phyloP scores from a whole-genome alignment of 2,113 vertebrate species.

The Ptyas mucosa region DNA sequence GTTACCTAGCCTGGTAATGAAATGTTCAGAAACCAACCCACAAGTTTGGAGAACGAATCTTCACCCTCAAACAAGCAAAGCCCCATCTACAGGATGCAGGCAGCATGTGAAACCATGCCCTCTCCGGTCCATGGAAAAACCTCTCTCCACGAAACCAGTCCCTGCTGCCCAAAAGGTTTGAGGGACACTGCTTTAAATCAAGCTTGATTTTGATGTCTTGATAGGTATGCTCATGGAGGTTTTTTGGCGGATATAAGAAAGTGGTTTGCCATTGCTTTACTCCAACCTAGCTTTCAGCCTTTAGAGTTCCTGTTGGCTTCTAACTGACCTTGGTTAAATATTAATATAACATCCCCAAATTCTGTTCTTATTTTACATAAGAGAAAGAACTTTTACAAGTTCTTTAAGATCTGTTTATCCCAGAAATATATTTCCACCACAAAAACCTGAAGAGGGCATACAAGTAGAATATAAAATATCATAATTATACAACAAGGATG shows the following conservation, averaged over 20 bases:
- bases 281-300: not conserved
- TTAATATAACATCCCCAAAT: not conserved
- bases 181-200: not conserved
- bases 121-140: no score
- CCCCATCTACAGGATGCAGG: no score
- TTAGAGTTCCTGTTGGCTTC: not conserved
- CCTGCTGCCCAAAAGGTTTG: not conserved
- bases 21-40: no score
- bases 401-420: not conserved
- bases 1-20: no score
- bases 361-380: not conserved
- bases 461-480: not conserved
- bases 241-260: not conserved
- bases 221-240: not conserved
- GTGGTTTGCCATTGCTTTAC: not conserved
- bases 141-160: not conserved
- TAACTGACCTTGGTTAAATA: not conserved
- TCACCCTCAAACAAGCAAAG: no score
- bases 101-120: no score
- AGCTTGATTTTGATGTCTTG: not conserved
- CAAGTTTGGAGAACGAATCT: no score
- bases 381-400: not conserved
- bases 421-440: not conserved
- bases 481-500: not conserved
- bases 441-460: not conserved